These are phyloP conservation scores for Drosophila pandora DNA, from an alignment of 1,140 invertebrate species.

Conservation along the genomic window DNA sequence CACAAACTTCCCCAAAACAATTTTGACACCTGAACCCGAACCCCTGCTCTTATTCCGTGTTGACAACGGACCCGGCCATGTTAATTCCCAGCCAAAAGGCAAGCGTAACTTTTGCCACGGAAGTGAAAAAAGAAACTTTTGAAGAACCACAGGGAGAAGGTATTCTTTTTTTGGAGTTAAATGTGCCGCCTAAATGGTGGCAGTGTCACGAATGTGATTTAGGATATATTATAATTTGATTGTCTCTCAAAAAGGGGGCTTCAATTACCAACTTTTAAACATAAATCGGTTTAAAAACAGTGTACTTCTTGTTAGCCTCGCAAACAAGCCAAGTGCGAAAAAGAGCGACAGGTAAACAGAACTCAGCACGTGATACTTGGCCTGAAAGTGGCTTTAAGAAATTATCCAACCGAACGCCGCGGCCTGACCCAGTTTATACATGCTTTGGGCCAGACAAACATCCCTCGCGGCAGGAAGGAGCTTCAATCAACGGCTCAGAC, in stretches of 20 bases:
- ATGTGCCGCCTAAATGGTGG: constrained; percentile 7
- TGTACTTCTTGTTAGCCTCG: too few relatives aligned
- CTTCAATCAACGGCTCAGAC: constrained; percentile 74
- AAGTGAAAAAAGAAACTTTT: constrained; percentile 17
- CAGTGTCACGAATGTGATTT: constrained; percentile 24
- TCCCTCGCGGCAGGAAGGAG: constrained; percentile 13
- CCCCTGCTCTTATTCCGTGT: constrained; percentile 54
- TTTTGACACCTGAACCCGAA: constrained; percentile 74
- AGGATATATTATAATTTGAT: constrained; percentile 24
- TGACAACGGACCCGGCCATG: constrained; percentile 69
- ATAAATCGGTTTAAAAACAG: too few relatives aligned
- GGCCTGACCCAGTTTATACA: constrained; percentile 40
- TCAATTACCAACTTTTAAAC: too few relatives aligned
- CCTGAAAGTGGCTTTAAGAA: constrained; percentile 31
- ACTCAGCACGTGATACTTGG: constrained; percentile 9
- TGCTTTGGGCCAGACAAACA: constrained; percentile 22
- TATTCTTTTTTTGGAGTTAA: constrained; percentile 3
- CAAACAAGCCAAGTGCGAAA: constrained; percentile 2
- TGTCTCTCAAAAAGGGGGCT: not conserved
- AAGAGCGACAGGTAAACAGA: constrained; percentile 20
- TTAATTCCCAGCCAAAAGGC: constrained; percentile 54
- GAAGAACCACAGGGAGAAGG: constrained; percentile 6
- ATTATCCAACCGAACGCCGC: not conserved
- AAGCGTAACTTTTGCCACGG: constrained; percentile 1
- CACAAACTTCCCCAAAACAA: constrained; percentile 72